Conservation (phyloP, 2,888 invertebrate species). For the Diarsia brunnea region DNA sequence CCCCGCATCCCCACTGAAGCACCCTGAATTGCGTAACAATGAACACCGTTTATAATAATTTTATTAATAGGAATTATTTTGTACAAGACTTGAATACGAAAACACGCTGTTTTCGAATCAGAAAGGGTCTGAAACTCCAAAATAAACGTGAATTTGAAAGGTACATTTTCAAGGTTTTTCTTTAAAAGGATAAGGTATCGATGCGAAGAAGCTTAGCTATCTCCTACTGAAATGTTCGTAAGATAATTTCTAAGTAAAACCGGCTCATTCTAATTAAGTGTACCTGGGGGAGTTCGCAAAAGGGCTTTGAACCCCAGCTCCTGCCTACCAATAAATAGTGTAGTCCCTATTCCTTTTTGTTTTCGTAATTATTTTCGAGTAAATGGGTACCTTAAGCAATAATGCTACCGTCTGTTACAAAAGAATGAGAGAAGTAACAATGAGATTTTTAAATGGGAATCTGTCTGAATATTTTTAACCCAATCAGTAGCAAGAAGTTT, state of each 20-base stretch:
- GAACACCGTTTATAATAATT: slow-evolving; percentile 83
- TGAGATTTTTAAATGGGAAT: slow-evolving; percentile 11
- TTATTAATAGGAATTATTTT: slow-evolving; percentile 74
- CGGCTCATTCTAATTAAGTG: slow-evolving; percentile 61
- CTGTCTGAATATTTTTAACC: neutral
- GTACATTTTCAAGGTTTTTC: slow-evolving; percentile 19
- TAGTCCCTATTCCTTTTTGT: slow-evolving; percentile 45
- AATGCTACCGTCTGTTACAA: slow-evolving; percentile 35
- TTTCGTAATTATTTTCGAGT: slow-evolving; percentile 54
- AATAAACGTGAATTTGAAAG: slow-evolving; percentile 34
- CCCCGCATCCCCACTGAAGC: slow-evolving; percentile 76
- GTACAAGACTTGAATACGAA: slow-evolving; percentile 65
- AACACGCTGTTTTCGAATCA: slow-evolving; percentile 41
- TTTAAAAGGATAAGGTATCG: slow-evolving; percentile 42
- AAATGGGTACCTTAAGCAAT: slow-evolving; percentile 31
- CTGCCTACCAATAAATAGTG: slow-evolving; percentile 49
- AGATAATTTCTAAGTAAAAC: slow-evolving; percentile 56
- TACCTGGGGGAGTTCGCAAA: slow-evolving; percentile 53
- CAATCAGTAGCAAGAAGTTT: neutral
- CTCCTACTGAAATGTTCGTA: slow-evolving; percentile 39
- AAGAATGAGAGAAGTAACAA: slow-evolving; percentile 39
- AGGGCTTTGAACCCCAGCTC: slow-evolving; percentile 60
- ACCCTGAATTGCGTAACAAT: slow-evolving; percentile 85
- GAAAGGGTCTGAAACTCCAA: slow-evolving; percentile 29
- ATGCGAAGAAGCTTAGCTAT: slow-evolving; percentile 39